phyloP scores from a whole-genome alignment of 1,140 invertebrate species.

The Steinernema khuongi region DNA sequence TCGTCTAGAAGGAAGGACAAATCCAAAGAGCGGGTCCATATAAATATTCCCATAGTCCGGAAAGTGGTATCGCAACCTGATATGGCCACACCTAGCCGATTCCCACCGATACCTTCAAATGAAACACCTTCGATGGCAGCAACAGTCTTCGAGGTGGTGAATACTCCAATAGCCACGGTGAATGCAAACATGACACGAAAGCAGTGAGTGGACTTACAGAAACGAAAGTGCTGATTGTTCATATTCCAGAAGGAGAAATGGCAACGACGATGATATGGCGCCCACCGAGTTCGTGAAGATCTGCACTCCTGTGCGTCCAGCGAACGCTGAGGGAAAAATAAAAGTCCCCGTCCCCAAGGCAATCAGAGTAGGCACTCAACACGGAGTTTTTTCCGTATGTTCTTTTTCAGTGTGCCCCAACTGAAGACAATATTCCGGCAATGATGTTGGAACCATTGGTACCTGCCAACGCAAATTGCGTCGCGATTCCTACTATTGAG shows the following conservation, averaged over 20 bases:
- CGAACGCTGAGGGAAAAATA: background rate
- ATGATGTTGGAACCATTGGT: background rate
- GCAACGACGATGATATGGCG: background rate
- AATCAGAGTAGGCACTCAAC: no score
- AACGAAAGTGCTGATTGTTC: no score
- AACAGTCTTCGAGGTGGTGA: background rate
- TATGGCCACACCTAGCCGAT: no score
- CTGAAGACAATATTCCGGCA: background rate
- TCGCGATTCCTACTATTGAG: background rate
- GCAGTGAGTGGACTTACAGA: no score
- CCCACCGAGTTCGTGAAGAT: background rate
- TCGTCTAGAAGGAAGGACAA: no score
- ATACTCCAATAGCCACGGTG: no score
- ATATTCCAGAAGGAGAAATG: background rate
- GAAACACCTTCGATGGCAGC: background rate
- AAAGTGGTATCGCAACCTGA: no score
- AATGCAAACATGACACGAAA: no score
- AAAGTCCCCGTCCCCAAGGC: background rate
- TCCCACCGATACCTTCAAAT: background rate
- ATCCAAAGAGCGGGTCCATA: no score
- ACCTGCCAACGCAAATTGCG: background rate
- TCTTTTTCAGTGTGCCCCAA: no score
- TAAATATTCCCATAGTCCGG: no score
- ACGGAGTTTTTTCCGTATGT: no score
- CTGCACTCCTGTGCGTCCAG: background rate